Conservation (phyloP, 2,888 invertebrate genomes). For the Rhimphoctona megacephalus region DNA sequence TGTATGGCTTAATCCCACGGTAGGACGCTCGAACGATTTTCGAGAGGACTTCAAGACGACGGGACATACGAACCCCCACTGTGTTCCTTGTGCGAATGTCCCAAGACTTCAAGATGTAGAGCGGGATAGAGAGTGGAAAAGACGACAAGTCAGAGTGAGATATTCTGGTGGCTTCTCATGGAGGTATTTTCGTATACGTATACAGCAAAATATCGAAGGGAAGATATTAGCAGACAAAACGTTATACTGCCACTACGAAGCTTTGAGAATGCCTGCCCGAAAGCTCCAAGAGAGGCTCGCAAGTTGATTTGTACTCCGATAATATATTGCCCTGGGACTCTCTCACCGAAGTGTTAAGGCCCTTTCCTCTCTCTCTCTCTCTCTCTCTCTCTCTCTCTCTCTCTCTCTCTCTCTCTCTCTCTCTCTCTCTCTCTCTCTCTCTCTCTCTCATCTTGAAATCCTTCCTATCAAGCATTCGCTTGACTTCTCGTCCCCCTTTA, state of each 20-base stretch:
- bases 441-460: background rate
- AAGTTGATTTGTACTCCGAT: conserved; percentile 64
- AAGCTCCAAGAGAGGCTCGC: conserved; percentile 58
- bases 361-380: background rate
- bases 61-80: conserved; percentile 46
- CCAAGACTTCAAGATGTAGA: conserved; percentile 25
- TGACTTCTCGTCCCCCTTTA: conserved; percentile 22
- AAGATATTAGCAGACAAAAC: conserved; percentile 42
- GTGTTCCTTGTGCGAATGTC: conserved; percentile 45
- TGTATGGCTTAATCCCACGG: conserved; percentile 65
- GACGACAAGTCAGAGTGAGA: conserved; percentile 26
- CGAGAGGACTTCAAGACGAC: conserved; percentile 63
- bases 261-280: conserved; percentile 58
- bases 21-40: conserved; percentile 66
- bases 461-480: conserved; percentile 10
- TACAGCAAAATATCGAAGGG: conserved; percentile 30
- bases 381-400: too few relatives aligned
- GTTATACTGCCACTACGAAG: conserved; percentile 34
- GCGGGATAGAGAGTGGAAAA: conserved; percentile 34
- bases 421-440: background rate
- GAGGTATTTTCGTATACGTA: conserved; percentile 29
- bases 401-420: background rate
- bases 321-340: conserved; percentile 60
- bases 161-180: conserved; percentile 49
- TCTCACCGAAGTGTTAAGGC: conserved; percentile 49